Evolutionary conservation across 1,140 invertebrate genomes (phyloP).

Genomic region (Vanessa atalanta): DNA sequence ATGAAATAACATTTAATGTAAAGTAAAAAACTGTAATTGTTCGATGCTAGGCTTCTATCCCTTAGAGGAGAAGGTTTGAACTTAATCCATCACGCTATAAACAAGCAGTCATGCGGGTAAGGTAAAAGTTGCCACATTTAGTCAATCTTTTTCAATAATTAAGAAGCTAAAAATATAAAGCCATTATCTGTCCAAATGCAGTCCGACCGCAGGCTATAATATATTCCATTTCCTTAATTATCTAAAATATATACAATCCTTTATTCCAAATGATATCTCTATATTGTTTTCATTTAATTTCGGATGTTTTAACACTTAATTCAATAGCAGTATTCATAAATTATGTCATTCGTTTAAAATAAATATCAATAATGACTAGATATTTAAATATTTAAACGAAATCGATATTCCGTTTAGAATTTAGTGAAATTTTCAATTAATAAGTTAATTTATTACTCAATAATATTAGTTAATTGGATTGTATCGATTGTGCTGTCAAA

Average conservation of each 20-base stretch:
- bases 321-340: neutral
- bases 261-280: neutral
- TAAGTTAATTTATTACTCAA: conserved; percentile 4
- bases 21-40: no score
- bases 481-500: neutral
- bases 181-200: neutral
- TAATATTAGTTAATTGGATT: conserved; percentile 4
- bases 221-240: conserved; percentile 1
- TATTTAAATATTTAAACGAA: conserved; percentile 5
- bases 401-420: conserved; percentile 3
- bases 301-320: neutral
- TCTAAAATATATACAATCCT: conserved; percentile 1
- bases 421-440: conserved; percentile 1
- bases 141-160: neutral
- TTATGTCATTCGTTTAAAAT: neutral
- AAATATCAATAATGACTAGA: neutral
- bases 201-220: neutral
- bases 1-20: no score
- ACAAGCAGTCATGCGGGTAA: no score
- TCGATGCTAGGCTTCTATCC: no score
- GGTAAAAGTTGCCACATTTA: neutral
- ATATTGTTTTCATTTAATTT: neutral
- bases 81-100: no score
- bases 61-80: no score
- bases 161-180: neutral